A percentile compares a stretch with the other conserved stretches of the same genome.
phyloP scores from a whole-genome alignment of 2,888 invertebrate genomes.

The Acheta domesticus region DNA sequence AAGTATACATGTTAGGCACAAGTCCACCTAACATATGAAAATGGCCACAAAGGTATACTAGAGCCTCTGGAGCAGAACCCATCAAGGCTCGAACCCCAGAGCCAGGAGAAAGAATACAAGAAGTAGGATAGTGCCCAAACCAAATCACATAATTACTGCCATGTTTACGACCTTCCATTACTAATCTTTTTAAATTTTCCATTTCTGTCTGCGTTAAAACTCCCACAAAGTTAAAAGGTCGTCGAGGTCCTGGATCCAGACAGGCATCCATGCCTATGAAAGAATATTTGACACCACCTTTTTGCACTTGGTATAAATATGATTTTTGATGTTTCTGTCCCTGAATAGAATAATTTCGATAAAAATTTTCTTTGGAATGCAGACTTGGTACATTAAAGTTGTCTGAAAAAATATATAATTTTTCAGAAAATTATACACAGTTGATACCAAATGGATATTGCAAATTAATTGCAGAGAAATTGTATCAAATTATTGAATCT shows the following conservation, averaged over 20 bases:
- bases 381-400: constrained; percentile 77
- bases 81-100: constrained; percentile 56
- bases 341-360: constrained; percentile 73
- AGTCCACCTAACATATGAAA: constrained; percentile 78
- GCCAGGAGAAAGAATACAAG: constrained; percentile 67
- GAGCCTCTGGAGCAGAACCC: constrained; percentile 58
- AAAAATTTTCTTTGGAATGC: constrained; percentile 70
- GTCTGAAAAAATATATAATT: constrained; percentile 58
- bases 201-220: constrained; percentile 60
- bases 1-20: constrained; percentile 80
- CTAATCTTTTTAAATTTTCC: constrained; percentile 42
- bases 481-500: constrained; percentile 62
- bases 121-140: constrained; percentile 92
- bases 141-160: constrained; percentile 63
- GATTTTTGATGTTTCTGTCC: constrained; percentile 66
- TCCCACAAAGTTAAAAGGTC: constrained; percentile 91
- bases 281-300: constrained; percentile 63
- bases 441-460: constrained; percentile 40
- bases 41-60: constrained; percentile 86
- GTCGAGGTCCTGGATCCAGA: constrained; percentile 76
- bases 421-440: constrained; percentile 25
- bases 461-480: constrained; percentile 74
- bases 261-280: constrained; percentile 86
- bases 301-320: constrained; percentile 63
- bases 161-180: constrained; percentile 27